Percentiles rank a stretch among this genome's conserved stretches.
These are phyloP conservation scores for Apus apus DNA, from an alignment of 2,113 vertebrate species.

Conservation along the genomic window DNA sequence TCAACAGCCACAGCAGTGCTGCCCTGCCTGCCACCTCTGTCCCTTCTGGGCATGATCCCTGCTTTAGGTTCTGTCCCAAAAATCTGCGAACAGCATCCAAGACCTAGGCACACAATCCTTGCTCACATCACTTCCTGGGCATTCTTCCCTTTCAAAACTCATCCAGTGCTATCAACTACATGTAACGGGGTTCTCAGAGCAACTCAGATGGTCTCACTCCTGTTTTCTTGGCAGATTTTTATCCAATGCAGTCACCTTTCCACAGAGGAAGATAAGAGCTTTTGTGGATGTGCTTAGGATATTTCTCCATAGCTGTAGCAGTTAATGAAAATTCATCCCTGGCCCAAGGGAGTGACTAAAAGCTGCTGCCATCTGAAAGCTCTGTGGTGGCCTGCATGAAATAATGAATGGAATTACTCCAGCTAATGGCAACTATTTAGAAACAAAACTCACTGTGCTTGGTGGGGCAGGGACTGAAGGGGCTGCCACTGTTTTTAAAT, in stretches of 20 bases:
- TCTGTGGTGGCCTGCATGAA: not conserved
- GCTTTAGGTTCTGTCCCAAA: not conserved
- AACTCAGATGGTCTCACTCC: not conserved
- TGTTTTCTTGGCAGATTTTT: not conserved
- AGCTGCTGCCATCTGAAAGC: slow-evolving; percentile 24
- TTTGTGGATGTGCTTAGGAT: accelerated
- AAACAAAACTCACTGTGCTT: not conserved
- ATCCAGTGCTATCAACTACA: not conserved
- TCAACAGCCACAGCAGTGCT: not conserved
- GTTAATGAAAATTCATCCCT: not conserved
- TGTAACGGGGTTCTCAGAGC: not conserved
- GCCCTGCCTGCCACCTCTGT: too few relatives aligned
- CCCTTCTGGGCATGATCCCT: accelerated
- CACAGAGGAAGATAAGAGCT: not conserved
- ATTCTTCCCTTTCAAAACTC: not conserved
- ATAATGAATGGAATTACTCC: slow-evolving; percentile 31
- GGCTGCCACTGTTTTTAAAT: not conserved
- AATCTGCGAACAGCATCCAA: not conserved
- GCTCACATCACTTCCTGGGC: not conserved
- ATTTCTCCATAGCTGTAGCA: not conserved
- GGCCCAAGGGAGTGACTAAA: not conserved
- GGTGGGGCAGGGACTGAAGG: not conserved
- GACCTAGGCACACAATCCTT: not conserved
- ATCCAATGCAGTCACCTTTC: not conserved
- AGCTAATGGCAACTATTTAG: not conserved